Evolutionary conservation across 2,888 invertebrate species (phyloP).

Genomic region (Onthophagus sagittarius): DNA sequence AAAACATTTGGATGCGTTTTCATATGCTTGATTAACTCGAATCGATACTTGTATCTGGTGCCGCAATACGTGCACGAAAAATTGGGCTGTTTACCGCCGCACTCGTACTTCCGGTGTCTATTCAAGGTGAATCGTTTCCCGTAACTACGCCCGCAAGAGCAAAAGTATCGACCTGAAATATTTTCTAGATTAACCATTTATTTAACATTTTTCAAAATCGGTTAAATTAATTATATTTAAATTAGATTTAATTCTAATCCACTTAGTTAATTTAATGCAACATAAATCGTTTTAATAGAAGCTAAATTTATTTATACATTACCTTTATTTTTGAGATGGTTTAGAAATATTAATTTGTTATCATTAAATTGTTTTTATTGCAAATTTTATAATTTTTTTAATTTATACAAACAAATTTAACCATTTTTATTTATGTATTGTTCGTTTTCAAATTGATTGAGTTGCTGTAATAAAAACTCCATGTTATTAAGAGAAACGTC

Average conservation of each 20-base stretch:
- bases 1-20: background rate
- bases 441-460: background rate
- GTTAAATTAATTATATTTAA: too few relatives aligned
- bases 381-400: background rate
- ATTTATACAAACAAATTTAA: background rate
- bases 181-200: background rate
- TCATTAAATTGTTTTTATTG: background rate
- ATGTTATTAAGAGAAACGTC: background rate
- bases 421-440: background rate
- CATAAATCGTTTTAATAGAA: too few relatives aligned
- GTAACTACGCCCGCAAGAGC: conserved; percentile 54
- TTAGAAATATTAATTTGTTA: background rate
- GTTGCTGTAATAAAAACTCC: background rate
- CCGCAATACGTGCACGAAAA: conserved; percentile 74
- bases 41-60: conserved; percentile 17
- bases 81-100: conserved; percentile 74
- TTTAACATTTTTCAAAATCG: too few relatives aligned
- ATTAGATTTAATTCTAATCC: too few relatives aligned
- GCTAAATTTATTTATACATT: too few relatives aligned
- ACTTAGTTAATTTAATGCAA: too few relatives aligned
- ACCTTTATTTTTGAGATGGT: too few relatives aligned
- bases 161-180: conserved; percentile 23
- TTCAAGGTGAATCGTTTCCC: conserved; percentile 56
- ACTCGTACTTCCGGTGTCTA: conserved; percentile 57
- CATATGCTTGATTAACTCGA: conserved; percentile 22